Evolutionary conservation across 1,140 invertebrate genomes (phyloP).

Genomic region (Acromyrmex heyeri): DNA sequence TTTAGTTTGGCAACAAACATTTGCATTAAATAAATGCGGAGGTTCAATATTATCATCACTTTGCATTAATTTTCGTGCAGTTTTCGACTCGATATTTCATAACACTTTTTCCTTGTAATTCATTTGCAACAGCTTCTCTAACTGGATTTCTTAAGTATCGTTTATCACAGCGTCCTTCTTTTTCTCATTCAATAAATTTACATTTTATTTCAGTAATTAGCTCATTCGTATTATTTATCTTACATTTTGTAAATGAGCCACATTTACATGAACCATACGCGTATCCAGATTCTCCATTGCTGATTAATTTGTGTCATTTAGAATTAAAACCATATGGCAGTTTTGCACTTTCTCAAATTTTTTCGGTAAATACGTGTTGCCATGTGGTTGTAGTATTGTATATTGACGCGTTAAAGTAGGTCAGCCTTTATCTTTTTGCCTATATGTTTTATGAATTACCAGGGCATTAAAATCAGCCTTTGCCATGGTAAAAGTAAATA

Average conservation of each 20-base stretch:
- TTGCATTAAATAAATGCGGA: background rate
- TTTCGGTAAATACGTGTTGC: background rate
- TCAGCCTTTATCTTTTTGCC: background rate
- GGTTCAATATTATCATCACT: background rate
- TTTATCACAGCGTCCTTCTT: background rate
- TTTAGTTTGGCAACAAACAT: background rate
- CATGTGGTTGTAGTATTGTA: background rate
- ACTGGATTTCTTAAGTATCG: background rate
- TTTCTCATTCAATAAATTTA: conserved; percentile 1
- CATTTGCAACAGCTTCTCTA: background rate
- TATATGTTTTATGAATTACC: background rate
- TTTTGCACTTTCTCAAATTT: conserved; percentile 16
- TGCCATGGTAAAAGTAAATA: background rate
- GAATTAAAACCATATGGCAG: conserved; percentile 8
- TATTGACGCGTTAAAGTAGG: background rate
- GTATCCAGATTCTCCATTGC: background rate
- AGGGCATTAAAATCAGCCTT: conserved; percentile 8
- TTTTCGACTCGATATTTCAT: background rate
- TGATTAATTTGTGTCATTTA: conserved; percentile 2
- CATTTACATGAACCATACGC: background rate
- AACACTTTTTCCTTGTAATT: background rate
- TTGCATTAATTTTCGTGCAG: background rate
- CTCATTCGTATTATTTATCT: background rate
- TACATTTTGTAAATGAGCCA: conserved; percentile 1
- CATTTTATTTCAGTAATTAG: background rate